A percentile compares a stretch with the other conserved stretches of the same genome.
Evolutionary conservation across 2,113 vertebrate genomes (phyloP).

Genomic region (Microcebus tavaratra): DNA sequence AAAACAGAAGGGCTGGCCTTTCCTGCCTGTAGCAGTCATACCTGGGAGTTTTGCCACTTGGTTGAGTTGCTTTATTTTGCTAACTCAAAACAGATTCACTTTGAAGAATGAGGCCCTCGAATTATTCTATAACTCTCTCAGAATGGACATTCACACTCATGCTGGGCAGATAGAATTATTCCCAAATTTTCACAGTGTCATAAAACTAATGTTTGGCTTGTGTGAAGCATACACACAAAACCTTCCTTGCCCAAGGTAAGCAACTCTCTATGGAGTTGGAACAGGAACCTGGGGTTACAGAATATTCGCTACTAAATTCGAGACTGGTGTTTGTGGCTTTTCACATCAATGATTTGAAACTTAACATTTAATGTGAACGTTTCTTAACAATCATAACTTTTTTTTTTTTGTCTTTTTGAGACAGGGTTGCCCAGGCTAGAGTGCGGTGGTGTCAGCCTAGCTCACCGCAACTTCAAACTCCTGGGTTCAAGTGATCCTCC

Average conservation of each 20-base stretch:
- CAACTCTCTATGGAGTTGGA: accelerated
- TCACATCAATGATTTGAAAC: background rate
- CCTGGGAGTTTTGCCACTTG: conserved; percentile 46
- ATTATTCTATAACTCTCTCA: background rate
- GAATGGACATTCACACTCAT: background rate
- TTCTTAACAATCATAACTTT: background rate
- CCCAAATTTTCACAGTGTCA: background rate
- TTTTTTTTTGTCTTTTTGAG: too few relatives aligned
- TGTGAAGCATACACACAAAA: background rate
- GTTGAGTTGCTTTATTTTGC: conserved; percentile 15
- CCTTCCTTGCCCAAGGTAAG: background rate
- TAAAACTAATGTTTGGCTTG: background rate
- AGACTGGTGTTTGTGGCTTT: background rate
- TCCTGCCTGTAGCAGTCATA: background rate
- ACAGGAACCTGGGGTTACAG: background rate
- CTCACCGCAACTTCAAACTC: too few relatives aligned
- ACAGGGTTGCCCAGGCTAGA: too few relatives aligned
- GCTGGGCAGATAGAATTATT: background rate
- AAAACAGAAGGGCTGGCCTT: background rate
- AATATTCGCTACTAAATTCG: background rate
- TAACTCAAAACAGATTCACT: conserved; percentile 5
- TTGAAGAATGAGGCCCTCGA: background rate
- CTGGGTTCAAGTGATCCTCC: too few relatives aligned
- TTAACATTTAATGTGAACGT: background rate
- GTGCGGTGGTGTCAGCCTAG: too few relatives aligned